Evolutionary conservation across 2,797 vertebrate genomes (phyloP), one percentile per base, ranked within the genome.

Genomic region (Gorsachius magnificus): DNA sequence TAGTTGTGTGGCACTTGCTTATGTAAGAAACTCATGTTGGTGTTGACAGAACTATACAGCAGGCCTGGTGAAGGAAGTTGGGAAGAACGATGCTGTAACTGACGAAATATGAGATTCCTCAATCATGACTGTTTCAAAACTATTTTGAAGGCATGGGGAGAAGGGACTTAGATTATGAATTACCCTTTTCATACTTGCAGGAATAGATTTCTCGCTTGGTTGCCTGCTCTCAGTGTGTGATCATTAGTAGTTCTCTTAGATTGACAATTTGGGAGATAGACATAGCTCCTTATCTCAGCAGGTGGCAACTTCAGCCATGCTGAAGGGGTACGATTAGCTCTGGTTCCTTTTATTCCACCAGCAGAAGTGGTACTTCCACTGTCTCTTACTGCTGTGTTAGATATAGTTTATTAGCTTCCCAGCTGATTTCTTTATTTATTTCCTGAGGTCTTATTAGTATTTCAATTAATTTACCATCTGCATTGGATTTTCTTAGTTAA

Each of bases 191-290:
- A 89, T 94, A 41, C 69, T 93, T 83, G 80, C 45, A 91, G 89
- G 78, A 96, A 89, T 69, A 78, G 79, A 93, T 95, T 96, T 96
- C 53, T 93, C 7, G 7, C 89, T 87, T 96, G 92, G 93, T 89
- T 96, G 94, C 84, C 70, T 86, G 33, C 65, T 91, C 95, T 87
- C 96, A 94, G 92, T 94, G 84, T 96, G 96, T 87, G 92, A 96
- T 96, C 96, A 85, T 96, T 96, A 97, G 94, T 87, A 80, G 56
- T 94, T 91, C 76, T 97, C 79, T 85, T 86, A 91, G 91, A 97
- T 85, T 95, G 95, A 89, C 89, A 94, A 74, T 96, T 77, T 96
- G 93, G 90, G 87, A 96, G 93, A 97, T 83, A 97, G 91, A 90
- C 95, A 83, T 41, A 83, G 87, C 84, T 94, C 95, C 94, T 94